Conservation (phyloP, 2,113 vertebrate species). For the Siniperca knerii region DNA sequence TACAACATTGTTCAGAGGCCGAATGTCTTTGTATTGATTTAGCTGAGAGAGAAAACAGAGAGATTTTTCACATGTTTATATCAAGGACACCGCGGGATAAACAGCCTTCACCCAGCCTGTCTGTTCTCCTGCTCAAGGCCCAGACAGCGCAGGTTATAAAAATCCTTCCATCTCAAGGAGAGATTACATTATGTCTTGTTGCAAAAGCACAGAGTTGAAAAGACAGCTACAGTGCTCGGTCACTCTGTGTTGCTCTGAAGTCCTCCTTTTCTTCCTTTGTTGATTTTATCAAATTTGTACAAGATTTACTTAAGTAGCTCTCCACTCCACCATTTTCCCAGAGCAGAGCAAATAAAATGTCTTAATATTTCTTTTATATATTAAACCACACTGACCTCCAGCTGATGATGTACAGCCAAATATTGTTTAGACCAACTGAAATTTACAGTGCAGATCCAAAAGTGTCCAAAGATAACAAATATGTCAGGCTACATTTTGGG, state of each 20-base stretch:
- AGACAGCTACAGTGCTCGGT: constrained; percentile 58
- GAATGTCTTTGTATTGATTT: constrained; percentile 83
- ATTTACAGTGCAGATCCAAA: not conserved
- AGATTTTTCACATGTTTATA: constrained; percentile 85
- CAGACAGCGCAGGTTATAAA: constrained; percentile 79
- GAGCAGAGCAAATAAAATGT: constrained; percentile 13
- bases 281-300: constrained; percentile 56
- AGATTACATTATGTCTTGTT: constrained; percentile 83
- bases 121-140: constrained; percentile 80
- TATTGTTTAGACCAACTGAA: not conserved
- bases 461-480: not conserved
- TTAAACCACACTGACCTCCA: not conserved
- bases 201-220: constrained; percentile 76
- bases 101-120: constrained; percentile 80
- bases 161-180: constrained; percentile 82
- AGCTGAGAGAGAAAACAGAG: constrained; percentile 71
- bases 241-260: constrained; percentile 44
- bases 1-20: constrained; percentile 73
- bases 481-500: not conserved
- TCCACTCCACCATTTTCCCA: constrained; percentile 3
- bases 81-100: constrained; percentile 80
- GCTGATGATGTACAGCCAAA: not conserved
- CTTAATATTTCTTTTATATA: constrained; percentile 1
- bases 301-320: constrained; percentile 43
- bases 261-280: constrained; percentile 46